A percentile compares a stretch with the other conserved stretches of the same genome.
Conservation (phyloP, 2,797 vertebrate genomes). For the Sphenodon punctatus region DNA sequence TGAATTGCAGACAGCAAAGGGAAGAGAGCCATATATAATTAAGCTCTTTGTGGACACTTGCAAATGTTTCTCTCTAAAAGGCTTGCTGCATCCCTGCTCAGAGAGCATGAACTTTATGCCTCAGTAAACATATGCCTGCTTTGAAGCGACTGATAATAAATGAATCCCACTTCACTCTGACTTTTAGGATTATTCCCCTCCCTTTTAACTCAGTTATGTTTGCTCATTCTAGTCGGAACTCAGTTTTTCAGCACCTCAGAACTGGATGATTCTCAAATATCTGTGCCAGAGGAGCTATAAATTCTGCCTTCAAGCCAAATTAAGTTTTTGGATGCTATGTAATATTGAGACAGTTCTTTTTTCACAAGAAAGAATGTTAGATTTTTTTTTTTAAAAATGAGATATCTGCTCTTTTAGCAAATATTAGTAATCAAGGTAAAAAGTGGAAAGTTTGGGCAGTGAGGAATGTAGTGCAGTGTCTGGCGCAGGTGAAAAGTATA, state of each 20-base stretch:
- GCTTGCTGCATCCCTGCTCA: neutral
- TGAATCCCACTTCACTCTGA: neutral
- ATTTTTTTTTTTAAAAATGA: too few relatives aligned
- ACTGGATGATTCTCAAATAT: neutral
- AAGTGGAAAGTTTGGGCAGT: neutral
- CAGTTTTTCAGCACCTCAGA: neutral
- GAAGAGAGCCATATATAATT: neutral
- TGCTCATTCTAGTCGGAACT: neutral
- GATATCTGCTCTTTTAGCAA: too few relatives aligned
- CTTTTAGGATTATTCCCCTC: rapidly evolving
- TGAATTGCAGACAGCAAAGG: neutral
- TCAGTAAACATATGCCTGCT: neutral
- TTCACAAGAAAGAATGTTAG: slow-evolving; percentile 11
- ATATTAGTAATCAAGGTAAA: too few relatives aligned
- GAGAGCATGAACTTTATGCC: neutral
- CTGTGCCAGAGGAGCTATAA: neutral
- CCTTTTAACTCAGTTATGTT: neutral
- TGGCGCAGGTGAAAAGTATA: too few relatives aligned
- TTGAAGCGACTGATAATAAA: neutral
- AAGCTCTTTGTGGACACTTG: neutral
- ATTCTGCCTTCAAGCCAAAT: slow-evolving; percentile 3
- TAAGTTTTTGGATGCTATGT: neutral
- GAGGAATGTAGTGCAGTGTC: too few relatives aligned
- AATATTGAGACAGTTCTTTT: neutral
- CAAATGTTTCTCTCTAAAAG: neutral